A percentile compares a stretch with the other conserved stretches of the same genome.
Evolutionary conservation across 2,888 invertebrate species (phyloP).

Genomic region (Pseudococcus viburni): DNA sequence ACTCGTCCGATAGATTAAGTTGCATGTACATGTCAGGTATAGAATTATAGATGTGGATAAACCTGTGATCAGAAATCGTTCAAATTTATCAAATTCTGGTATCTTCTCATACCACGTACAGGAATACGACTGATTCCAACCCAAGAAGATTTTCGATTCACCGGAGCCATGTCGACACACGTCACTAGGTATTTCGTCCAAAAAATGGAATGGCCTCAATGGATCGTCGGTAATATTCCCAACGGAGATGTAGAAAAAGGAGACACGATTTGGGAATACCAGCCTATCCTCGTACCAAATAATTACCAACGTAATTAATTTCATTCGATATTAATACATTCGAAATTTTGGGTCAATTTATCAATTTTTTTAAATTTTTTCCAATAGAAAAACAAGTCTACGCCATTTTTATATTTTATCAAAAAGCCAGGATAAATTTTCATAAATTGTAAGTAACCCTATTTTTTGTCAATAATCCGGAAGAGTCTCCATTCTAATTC

Average conservation of each 20-base stretch:
- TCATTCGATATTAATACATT: neutral
- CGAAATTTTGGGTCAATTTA: neutral
- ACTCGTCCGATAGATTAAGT: neutral
- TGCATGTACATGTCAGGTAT: neutral
- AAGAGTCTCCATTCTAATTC: neutral
- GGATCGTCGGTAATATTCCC: neutral
- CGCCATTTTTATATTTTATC: slow-evolving; percentile 28
- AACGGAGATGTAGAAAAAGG: slow-evolving; percentile 35
- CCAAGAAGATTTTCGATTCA: neutral
- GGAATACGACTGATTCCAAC: neutral
- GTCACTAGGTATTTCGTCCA: neutral
- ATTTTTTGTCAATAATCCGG: neutral
- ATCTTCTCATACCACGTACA: neutral
- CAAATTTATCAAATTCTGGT: too few species aligned
- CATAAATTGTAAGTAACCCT: slow-evolving; percentile 21
- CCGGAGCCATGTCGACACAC: neutral
- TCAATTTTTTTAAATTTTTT: neutral
- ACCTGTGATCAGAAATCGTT: neutral
- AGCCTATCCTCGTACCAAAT: neutral
- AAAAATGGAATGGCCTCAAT: slow-evolving; percentile 34
- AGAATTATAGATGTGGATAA: too few species aligned
- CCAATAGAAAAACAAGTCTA: neutral
- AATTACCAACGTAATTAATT: neutral
- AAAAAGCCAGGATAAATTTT: slow-evolving; percentile 30
- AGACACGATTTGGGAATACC: slow-evolving; percentile 1